Evolutionary conservation across 2,888 invertebrate species (phyloP), one percentile per base, ranked within the genome.

Genomic region (Strigamia maritima): DNA sequence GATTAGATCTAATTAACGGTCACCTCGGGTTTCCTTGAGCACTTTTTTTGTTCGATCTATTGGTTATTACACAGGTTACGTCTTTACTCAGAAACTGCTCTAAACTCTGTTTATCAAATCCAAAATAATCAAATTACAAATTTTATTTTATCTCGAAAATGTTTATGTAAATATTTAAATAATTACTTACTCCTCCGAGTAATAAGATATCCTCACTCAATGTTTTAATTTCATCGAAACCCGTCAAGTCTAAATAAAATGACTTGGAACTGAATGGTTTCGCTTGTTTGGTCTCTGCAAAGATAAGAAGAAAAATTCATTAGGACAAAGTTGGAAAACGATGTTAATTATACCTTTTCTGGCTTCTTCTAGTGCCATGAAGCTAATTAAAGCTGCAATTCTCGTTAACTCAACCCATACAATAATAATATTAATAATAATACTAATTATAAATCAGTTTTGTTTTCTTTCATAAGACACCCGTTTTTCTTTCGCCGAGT

Each of bases 11-110:
- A 35, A 35, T 35, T 35, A 35, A 35, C n/a, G n/a, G 7, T 35
- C 35, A 35, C 35, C 35, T 35, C 35, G 35, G 35, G 24, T 19
- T 74, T 74, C 74, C 35, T 74, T 74, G 14, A 28, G 16, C 26
- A 6, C 35, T 16, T 74, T 31, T 77, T 16, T 16, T n/a, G 0
- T 28, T 19, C 8, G 31, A 10, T 28, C 31, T 28, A 65, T 78
- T 44, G 0, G 78, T 78, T 12, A 78, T 78, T 14, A 78, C 78
- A 24, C 65, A 65, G 14, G 31, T 65, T 16, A 78, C 65, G 16
- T 78, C 78, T 35, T 60, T 78, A 60, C 78, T 78, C 1, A 78
- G 35, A 78, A 78, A 78, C n/a, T 10, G 28, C 31, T 78, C 78
- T 10, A 78, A n/a, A 19, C n/a, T 65, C 78, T 78, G 22, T 22